phyloP scores from a whole-genome alignment of 2,797 vertebrate genomes.

The Strix occidentalis region DNA sequence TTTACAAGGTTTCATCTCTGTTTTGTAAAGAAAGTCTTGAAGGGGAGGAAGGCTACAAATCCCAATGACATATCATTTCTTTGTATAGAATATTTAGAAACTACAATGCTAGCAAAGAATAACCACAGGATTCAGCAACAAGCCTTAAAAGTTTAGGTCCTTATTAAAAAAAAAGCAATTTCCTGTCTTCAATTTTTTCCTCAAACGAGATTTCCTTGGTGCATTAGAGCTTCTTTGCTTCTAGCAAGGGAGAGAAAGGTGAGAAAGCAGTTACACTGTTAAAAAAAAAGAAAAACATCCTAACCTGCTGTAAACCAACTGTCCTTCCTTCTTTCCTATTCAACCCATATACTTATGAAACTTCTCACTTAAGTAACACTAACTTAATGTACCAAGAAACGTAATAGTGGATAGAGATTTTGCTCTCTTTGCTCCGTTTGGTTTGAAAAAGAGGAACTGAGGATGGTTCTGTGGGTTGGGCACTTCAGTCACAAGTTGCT shows the following conservation, averaged over 20 bases:
- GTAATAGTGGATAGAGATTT: background rate
- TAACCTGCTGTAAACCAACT: background rate
- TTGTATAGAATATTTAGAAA: background rate
- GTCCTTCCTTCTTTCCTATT: background rate
- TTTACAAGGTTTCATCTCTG: background rate
- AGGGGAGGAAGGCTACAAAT: background rate
- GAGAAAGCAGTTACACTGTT: background rate
- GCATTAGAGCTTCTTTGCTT: background rate
- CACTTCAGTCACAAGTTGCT: conserved; percentile 51
- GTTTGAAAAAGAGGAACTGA: conserved; percentile 48
- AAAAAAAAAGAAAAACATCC: background rate
- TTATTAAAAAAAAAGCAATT: background rate
- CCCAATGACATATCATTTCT: background rate
- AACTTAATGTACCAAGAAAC: background rate
- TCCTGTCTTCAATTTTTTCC: background rate
- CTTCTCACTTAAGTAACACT: conserved; percentile 14
- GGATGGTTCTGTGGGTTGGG: conserved; percentile 24
- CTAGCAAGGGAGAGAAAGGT: background rate
- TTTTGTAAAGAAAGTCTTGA: background rate
- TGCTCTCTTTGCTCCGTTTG: background rate
- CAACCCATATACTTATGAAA: background rate
- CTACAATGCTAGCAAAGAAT: background rate
- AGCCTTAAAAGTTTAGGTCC: background rate
- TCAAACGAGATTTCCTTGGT: background rate
- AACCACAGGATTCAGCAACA: background rate